These are phyloP conservation scores for Chunga burmeisteri DNA, from an alignment of 2,113 vertebrate genomes.

Conservation along the genomic window DNA sequence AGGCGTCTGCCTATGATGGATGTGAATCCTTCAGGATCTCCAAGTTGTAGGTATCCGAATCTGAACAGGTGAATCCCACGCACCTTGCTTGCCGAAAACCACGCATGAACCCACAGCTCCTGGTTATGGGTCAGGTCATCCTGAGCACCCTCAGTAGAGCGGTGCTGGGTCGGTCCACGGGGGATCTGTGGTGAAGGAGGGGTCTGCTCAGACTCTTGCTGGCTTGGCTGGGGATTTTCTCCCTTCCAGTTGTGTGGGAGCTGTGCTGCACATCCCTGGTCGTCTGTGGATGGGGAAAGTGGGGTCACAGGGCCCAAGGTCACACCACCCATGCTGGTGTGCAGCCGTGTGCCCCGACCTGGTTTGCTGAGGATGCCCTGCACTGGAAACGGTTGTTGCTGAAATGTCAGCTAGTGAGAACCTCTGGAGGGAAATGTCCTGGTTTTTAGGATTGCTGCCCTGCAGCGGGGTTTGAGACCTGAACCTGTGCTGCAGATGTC, in stretches of 20 bases:
- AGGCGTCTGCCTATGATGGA: neutral
- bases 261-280: neutral
- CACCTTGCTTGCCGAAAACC: neutral
- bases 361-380: neutral
- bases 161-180: neutral
- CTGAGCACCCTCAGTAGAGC: neutral
- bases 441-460: neutral
- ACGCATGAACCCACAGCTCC: rapidly evolving
- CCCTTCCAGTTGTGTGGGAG: rapidly evolving
- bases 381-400: neutral
- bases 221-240: neutral
- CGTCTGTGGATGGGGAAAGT: rapidly evolving
- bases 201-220: neutral
- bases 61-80: neutral
- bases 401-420: neutral
- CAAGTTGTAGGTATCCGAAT: neutral
- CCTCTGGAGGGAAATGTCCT: neutral
- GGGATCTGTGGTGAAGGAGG: neutral
- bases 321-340: rapidly evolving
- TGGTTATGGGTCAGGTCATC: neutral
- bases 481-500: neutral
- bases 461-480: neutral
- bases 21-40: neutral
- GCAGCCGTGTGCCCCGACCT: neutral
- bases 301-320: neutral